Evolutionary conservation across 2,888 invertebrate genomes (phyloP).

Genomic region (Crossocerus cetratus): DNA sequence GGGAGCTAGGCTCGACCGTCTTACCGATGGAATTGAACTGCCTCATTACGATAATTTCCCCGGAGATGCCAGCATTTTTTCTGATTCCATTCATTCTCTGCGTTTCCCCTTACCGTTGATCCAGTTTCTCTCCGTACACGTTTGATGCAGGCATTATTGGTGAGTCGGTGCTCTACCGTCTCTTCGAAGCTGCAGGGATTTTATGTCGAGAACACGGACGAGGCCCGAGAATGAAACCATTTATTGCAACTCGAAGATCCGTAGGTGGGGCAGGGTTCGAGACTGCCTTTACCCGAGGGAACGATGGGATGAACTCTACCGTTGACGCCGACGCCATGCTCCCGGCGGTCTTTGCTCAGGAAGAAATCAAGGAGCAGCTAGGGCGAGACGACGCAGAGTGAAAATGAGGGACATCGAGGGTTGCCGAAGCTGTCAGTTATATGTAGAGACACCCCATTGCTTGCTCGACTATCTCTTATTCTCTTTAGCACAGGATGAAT

Average conservation of each 20-base stretch:
- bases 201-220: constrained; percentile 60
- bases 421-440: too few relatives aligned
- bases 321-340: constrained; percentile 29
- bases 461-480: not conserved
- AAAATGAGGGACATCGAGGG: constrained; percentile 46
- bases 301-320: constrained; percentile 46
- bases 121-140: constrained; percentile 54
- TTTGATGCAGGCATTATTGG: constrained; percentile 10
- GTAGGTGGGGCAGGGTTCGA: constrained; percentile 54
- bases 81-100: constrained; percentile 65
- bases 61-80: constrained; percentile 71
- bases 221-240: constrained; percentile 73
- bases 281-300: constrained; percentile 59
- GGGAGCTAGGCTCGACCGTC: not conserved
- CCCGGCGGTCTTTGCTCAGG: constrained; percentile 33
- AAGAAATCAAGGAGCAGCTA: constrained; percentile 48
- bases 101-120: constrained; percentile 49
- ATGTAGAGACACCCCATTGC: not conserved
- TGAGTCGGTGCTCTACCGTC: constrained; percentile 18
- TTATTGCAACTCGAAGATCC: constrained; percentile 68
- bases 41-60: constrained; percentile 75
- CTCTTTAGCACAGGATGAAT: too few relatives aligned
- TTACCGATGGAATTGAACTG: constrained; percentile 66
- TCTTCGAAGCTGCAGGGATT: constrained; percentile 44
- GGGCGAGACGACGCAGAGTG: constrained; percentile 34